Evolutionary conservation across 2,888 invertebrate species (phyloP).

Genomic region (Heliconius sara): DNA sequence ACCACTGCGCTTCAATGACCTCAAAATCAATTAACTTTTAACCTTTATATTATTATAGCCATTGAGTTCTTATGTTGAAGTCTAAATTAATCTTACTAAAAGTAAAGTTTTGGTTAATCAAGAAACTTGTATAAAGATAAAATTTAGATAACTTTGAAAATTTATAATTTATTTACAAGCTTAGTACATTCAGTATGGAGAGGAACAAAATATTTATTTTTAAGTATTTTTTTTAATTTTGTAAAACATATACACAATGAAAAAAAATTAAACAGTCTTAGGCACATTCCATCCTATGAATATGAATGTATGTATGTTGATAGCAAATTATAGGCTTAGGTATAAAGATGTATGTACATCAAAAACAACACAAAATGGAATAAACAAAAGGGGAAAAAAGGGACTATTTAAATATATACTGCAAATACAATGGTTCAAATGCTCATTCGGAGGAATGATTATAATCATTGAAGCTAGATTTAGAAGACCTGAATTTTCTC

Average conservation of each 20-base stretch:
- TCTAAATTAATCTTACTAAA: neutral
- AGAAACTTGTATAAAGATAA: constrained; percentile 11
- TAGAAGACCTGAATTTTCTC: no score
- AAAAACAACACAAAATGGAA: no score
- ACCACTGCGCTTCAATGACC: neutral
- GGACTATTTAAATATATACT: neutral
- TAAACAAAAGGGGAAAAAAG: neutral
- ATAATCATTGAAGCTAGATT: no score
- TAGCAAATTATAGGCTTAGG: no score
- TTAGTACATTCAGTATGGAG: neutral
- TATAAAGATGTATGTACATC: neutral
- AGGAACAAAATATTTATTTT: neutral
- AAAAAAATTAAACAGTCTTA: no score
- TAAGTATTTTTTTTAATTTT: neutral
- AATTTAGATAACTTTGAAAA: constrained; percentile 7
- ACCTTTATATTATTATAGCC: neutral
- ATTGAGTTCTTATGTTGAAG: neutral
- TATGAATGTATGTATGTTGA: no score
- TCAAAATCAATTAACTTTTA: neutral
- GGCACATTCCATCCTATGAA: no score
- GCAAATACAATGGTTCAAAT: no score
- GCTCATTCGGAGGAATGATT: no score
- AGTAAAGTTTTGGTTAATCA: constrained; percentile 11
- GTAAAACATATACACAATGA: no score
- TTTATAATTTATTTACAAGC: neutral